Percentiles rank a stretch among this genome's conserved stretches.
Evolutionary conservation across 2,113 vertebrate species (phyloP).

Genomic region (Pavo muticus): DNA sequence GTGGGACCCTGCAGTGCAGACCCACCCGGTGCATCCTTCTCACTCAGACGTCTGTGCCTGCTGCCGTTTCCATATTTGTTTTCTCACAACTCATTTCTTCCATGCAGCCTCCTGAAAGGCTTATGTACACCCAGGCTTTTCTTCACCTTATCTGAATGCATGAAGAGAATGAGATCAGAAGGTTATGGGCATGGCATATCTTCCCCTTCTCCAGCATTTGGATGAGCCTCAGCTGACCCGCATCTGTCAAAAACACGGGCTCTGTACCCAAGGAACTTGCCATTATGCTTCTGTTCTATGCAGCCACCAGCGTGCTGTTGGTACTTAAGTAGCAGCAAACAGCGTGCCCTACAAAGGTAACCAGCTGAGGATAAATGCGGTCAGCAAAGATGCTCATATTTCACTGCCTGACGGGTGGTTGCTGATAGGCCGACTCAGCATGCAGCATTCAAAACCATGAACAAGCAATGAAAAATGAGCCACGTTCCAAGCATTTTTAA

Average conservation of each 20-base stretch:
- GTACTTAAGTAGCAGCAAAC: background rate
- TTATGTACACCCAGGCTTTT: background rate
- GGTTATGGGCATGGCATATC: background rate
- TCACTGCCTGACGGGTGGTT: background rate
- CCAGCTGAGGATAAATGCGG: background rate
- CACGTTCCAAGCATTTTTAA: background rate
- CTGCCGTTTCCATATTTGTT: background rate
- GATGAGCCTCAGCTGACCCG: background rate
- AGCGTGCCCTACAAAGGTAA: background rate
- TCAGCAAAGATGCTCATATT: background rate
- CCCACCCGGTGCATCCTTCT: background rate
- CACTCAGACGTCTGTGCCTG: background rate
- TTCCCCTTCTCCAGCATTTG: background rate
- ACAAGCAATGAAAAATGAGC: background rate
- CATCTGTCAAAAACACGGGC: background rate
- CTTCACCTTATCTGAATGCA: background rate
- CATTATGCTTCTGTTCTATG: background rate
- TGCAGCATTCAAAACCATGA: background rate
- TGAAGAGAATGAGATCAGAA: background rate
- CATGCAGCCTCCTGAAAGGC: background rate
- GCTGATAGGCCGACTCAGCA: background rate
- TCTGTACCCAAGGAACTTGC: background rate
- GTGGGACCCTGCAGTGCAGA: background rate
- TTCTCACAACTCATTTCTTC: background rate
- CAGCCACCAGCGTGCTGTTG: background rate